Evolutionary conservation across 2,113 vertebrate genomes (phyloP).

Genomic region (Calypte anna): DNA sequence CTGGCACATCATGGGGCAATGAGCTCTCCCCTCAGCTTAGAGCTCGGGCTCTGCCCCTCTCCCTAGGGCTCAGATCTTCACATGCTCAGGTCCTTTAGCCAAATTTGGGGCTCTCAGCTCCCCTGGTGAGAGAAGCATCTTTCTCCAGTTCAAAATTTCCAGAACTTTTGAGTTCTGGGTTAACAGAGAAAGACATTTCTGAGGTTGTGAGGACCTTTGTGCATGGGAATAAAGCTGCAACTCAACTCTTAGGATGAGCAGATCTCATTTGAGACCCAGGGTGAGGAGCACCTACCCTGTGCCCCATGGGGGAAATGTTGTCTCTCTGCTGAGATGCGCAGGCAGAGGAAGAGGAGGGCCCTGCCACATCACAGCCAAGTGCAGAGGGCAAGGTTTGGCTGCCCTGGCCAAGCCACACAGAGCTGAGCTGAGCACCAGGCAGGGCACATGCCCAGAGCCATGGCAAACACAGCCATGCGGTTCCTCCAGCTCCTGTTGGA

Average conservation of each 20-base stretch:
- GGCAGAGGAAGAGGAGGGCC: not conserved
- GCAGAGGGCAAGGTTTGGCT: not conserved
- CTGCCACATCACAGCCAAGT: not conserved
- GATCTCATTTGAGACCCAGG: not conserved
- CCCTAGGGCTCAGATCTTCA: not conserved
- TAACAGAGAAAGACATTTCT: not conserved
- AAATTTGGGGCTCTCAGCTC: not conserved
- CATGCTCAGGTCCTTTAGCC: not conserved
- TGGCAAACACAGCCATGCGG: not conserved
- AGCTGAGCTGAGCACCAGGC: not conserved
- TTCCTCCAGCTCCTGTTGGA: accelerated
- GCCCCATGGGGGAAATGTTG: not conserved
- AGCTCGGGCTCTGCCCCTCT: not conserved
- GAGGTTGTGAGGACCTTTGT: not conserved
- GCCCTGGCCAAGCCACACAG: not conserved
- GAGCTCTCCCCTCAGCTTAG: not conserved
- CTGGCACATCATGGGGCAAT: not conserved
- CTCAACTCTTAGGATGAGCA: not conserved
- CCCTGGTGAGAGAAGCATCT: not conserved
- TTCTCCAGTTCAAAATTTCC: not conserved
- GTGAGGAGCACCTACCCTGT: not conserved
- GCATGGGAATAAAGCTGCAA: not conserved
- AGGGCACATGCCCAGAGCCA: not conserved
- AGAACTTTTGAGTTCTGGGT: not conserved
- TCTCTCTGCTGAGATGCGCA: not conserved